Base-by-base conservation (phyloP, 2,888 invertebrate genomes). In the Harpalus rubripes region DNA sequence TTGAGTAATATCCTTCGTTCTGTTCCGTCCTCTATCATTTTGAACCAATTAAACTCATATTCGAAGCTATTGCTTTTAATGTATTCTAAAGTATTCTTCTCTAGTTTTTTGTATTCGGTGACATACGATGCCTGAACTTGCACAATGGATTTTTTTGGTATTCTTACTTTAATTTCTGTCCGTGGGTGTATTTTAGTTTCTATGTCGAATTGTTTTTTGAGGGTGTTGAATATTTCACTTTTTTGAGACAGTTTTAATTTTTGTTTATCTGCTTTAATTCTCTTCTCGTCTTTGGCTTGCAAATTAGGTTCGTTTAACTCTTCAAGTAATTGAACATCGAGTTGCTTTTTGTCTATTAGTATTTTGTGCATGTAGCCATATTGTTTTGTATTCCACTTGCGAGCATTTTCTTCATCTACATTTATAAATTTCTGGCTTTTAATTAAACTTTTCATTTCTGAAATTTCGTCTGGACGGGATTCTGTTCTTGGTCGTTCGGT, bases 171-270 rank as follows among this genome's bases (percentile, higher is more conserved):
- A 16, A 83, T 72, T 84, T 86, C 15, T 86, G 85, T 44, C 3
- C 72, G 72, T 0, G 41, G 44, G 18, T 74, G n/a, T 85, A 88
- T 85, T 90, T 90, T 0, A 90, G 90, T 56, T 44, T 63, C 63
- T 52, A 22, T 15, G 39, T 16, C 22, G 52, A 68, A 82, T 58
- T 15, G n/a, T 16, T 52, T 52, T 61, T 84, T 78, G 0, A 94
- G 94, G 58, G 95, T 94, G 86, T 94, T 93, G 87, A 96, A 96
- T 87, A 95, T 93, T 5, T 91, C 91, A 86, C 93, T 93, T 65
- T 80, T 80, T 5, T 58, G 16, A 7, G 68, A 39, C 16, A 80
- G 86, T 94, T 93, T 86, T 93, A 92, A 92, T 86, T 94, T 94
- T 41, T 92, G 91, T 88, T 93, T 93, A 83, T 95, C 89, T 88